Evolutionary conservation across 2,797 vertebrate species (phyloP).

Genomic region (Echiichthys vipera): DNA sequence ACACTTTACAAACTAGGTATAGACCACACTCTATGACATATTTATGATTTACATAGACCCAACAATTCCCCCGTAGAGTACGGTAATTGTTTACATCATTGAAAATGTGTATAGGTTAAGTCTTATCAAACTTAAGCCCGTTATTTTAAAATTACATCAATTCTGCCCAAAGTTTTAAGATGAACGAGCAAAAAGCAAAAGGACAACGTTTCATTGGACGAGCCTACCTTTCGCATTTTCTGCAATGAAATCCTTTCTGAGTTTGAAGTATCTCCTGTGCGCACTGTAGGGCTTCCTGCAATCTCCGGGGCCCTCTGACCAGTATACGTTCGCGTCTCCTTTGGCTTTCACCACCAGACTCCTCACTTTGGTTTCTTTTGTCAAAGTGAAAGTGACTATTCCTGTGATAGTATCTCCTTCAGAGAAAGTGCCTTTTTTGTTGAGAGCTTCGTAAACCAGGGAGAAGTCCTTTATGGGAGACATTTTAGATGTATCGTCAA

Average conservation of each 20-base stretch:
- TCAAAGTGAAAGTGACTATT: slow-evolving; percentile 85
- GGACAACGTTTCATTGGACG: no score
- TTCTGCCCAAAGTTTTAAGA: no score
- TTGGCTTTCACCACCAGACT: slow-evolving; percentile 86
- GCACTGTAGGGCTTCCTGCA: slow-evolving; percentile 75
- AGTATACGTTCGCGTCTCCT: slow-evolving; percentile 89
- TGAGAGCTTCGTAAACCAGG: slow-evolving; percentile 36
- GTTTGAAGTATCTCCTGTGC: slow-evolving; percentile 89
- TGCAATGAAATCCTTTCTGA: slow-evolving; percentile 86
- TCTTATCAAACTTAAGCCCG: background rate
- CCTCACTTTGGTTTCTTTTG: slow-evolving; percentile 86
- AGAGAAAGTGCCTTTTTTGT: slow-evolving; percentile 81
- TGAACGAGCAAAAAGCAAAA: no score
- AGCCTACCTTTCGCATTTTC: slow-evolving; percentile 84
- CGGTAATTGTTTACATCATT: no score
- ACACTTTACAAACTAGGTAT: no score
- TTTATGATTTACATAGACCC: no score
- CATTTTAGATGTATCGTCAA: slow-evolving; percentile 20
- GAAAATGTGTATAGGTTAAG: no score
- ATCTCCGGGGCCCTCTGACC: slow-evolving; percentile 81
- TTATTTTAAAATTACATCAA: background rate
- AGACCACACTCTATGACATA: no score
- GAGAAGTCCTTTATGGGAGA: slow-evolving; percentile 44
- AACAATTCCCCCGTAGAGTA: no score
- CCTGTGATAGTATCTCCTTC: slow-evolving; percentile 90